phyloP scores from a whole-genome alignment of 1,140 invertebrate genomes.

The Euura saliciscinereae region DNA sequence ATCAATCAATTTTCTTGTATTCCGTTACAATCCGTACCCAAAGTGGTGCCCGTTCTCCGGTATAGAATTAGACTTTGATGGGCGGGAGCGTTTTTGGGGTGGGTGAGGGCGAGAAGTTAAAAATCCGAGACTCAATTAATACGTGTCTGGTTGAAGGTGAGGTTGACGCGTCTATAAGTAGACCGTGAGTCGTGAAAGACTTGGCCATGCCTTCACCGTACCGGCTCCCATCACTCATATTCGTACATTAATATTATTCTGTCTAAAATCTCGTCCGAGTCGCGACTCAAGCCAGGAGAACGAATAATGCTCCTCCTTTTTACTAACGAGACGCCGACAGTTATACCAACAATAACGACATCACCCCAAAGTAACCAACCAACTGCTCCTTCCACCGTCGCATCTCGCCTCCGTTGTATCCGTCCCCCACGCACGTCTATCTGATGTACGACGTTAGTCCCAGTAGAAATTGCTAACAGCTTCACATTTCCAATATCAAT shows the following conservation, averaged over 20 bases:
- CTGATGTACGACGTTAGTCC: no score
- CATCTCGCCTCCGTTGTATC: no score
- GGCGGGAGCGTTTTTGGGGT: neutral
- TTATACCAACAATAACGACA: slow-evolving; percentile 23
- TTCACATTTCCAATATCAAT: no score
- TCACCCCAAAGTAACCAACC: slow-evolving; percentile 17
- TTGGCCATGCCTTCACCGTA: neutral
- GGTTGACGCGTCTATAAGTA: slow-evolving; percentile 57
- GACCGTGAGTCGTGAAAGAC: slow-evolving; percentile 37
- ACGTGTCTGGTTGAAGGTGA: slow-evolving; percentile 47
- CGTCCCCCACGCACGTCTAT: no score
- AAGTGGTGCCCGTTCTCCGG: neutral
- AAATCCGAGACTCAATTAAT: slow-evolving; percentile 55
- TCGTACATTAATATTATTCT: slow-evolving; percentile 42
- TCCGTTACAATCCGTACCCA: neutral
- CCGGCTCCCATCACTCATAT: slow-evolving; percentile 44
- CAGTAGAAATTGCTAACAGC: no score
- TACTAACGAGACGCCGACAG: slow-evolving; percentile 44
- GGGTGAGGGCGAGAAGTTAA: neutral
- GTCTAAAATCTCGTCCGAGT: slow-evolving; percentile 1
- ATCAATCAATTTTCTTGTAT: neutral
- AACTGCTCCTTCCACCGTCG: no score
- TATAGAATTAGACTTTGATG: slow-evolving; percentile 2
- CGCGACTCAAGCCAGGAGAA: slow-evolving; percentile 1
- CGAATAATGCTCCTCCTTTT: slow-evolving; percentile 24